Conservation (phyloP, 2,113 vertebrate species). For the Cyphomyrus plagiostoma region DNA sequence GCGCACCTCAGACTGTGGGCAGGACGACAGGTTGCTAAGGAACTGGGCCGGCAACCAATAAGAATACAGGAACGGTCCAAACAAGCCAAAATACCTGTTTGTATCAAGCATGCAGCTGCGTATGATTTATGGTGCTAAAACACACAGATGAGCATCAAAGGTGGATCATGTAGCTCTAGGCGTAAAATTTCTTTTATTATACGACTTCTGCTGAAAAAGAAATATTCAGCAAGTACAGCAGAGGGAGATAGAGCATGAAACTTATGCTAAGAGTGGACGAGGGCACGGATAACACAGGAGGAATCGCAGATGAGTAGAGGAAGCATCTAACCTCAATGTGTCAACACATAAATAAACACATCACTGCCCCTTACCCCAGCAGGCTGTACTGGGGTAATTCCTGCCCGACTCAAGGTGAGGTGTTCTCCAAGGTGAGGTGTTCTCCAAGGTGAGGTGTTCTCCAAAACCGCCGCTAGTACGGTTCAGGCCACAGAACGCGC, state of each 20-base stretch:
- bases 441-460: conserved; percentile 10
- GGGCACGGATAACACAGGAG: background rate
- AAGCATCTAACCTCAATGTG: conserved; percentile 32
- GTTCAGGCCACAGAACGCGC: background rate
- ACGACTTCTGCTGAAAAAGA: background rate
- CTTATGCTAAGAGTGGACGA: background rate
- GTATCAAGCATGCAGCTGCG: background rate
- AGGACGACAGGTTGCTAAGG: background rate
- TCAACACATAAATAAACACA: conserved; percentile 43
- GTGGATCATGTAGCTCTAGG: background rate
- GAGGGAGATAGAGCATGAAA: background rate
- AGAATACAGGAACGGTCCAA: background rate
- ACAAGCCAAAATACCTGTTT: background rate
- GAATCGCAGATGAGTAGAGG: conserved; percentile 15
- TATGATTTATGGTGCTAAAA: background rate
- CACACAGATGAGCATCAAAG: background rate
- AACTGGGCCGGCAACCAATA: background rate
- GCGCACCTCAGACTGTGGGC: background rate
- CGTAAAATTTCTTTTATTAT: background rate
- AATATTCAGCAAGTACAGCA: background rate
- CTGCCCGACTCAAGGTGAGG: conserved; percentile 42
- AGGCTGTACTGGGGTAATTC: conserved; percentile 39
- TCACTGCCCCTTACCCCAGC: conserved; percentile 17
- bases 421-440: conserved; percentile 33
- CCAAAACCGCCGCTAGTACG: background rate